phyloP scores from a whole-genome alignment of 2,888 invertebrate genomes.

The Tenodera sinensis region DNA sequence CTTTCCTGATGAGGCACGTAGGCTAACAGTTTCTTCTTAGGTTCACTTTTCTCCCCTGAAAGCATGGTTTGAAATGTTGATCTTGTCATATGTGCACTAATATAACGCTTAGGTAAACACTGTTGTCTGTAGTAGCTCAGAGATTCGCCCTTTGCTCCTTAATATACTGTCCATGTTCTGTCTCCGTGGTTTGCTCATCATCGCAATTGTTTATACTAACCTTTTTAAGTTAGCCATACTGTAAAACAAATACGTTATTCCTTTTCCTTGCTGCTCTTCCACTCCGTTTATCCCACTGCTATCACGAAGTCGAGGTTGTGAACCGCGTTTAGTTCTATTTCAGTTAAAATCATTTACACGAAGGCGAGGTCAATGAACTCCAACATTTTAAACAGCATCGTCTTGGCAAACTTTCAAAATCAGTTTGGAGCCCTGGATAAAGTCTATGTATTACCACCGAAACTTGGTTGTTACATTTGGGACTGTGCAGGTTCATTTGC shows the following conservation, averaged over 20 bases:
- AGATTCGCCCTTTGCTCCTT: too few relatives aligned
- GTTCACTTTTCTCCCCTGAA: not conserved
- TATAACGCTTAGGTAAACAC: not conserved
- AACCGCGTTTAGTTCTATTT: not conserved
- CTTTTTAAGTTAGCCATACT: too few relatives aligned
- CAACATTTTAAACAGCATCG: not conserved
- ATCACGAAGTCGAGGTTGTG: not conserved
- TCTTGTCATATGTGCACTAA: not conserved
- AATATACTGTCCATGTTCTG: not conserved
- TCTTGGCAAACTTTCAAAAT: not conserved
- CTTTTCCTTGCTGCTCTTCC: not conserved
- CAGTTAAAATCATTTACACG: not conserved
- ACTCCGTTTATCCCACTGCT: not conserved
- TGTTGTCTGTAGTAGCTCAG: not conserved
- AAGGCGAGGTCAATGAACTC: not conserved
- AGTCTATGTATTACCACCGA: too few relatives aligned
- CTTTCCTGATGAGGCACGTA: slow-evolving; percentile 35
- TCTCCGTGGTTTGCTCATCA: not conserved
- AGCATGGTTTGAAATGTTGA: not conserved
- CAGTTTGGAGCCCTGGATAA: not conserved
- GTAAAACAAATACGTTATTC: too few relatives aligned
- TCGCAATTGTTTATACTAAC: too few relatives aligned
- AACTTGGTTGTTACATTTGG: too few relatives aligned
- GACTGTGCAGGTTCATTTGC: too few relatives aligned
- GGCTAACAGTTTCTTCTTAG: not conserved